A percentile compares a stretch with the other conserved stretches of the same genome.
These are phyloP conservation scores for Xiphorhynchus elegans DNA, from an alignment of 2,113 vertebrate genomes.

Conservation along the genomic window DNA sequence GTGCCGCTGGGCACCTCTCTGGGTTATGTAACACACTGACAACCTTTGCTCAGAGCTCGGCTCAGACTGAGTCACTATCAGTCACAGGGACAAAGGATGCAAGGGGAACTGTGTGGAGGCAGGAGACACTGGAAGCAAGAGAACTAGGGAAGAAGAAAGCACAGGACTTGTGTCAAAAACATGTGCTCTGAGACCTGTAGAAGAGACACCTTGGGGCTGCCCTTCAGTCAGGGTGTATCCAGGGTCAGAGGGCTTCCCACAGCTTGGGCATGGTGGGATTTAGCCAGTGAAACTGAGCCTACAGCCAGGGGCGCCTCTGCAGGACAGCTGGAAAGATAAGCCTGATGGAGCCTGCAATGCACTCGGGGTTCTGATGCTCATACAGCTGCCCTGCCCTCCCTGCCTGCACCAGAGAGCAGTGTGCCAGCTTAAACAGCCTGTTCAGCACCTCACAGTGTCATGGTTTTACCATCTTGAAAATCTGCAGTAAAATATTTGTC, in stretches of 20 bases:
- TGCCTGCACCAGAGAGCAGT: background rate
- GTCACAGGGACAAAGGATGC: background rate
- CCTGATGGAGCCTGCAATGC: background rate
- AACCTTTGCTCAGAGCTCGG: background rate
- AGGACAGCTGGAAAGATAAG: background rate
- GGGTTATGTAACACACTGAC: background rate
- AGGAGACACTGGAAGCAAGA: background rate
- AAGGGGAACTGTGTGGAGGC: fast-evolving
- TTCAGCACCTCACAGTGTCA: background rate
- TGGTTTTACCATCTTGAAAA: background rate
- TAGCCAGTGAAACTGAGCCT: background rate
- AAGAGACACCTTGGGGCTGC: background rate
- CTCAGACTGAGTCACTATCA: background rate
- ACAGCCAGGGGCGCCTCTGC: background rate
- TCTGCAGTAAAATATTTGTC: background rate
- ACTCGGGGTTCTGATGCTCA: background rate
- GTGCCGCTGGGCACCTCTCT: background rate
- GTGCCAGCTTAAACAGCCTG: background rate
- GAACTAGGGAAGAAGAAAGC: background rate
- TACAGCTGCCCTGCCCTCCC: background rate
- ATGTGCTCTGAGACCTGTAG: background rate
- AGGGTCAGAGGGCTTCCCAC: background rate
- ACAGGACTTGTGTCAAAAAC: background rate
- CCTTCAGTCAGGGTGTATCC: background rate
- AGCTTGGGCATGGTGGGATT: background rate